phyloP scores from a whole-genome alignment of 1,140 invertebrate species.

The Thaumatotibia leucotreta region DNA sequence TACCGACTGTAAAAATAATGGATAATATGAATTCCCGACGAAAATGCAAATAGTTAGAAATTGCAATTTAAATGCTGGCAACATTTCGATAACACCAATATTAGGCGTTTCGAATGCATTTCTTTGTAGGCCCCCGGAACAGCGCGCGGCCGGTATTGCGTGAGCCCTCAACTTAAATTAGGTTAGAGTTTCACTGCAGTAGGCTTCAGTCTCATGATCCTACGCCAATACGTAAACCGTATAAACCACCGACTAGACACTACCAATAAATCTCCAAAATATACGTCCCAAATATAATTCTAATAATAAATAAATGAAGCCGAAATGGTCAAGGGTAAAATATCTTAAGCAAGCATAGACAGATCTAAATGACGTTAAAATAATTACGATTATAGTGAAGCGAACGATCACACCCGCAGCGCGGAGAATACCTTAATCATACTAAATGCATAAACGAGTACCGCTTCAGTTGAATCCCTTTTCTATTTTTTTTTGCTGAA shows the following conservation, averaged over 20 bases:
- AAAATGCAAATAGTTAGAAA: neutral
- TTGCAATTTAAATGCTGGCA: neutral
- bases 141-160: constrained; percentile 52
- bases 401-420: constrained; percentile 63
- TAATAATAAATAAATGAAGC: constrained; percentile 58
- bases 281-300: constrained; percentile 30
- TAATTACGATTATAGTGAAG: constrained; percentile 45
- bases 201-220: constrained; percentile 47
- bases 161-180: constrained; percentile 47
- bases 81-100: constrained; percentile 14
- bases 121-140: neutral
- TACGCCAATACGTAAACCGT: constrained; percentile 23
- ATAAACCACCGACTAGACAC: constrained; percentile 62
- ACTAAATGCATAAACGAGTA: constrained; percentile 55
- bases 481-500: constrained; percentile 49
- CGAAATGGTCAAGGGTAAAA: constrained; percentile 30
- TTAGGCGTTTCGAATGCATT: neutral
- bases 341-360: constrained; percentile 30
- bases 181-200: constrained; percentile 30
- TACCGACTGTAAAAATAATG: neutral
- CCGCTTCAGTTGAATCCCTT: constrained; percentile 26
- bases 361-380: constrained; percentile 35
- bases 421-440: constrained; percentile 56
- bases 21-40: neutral
- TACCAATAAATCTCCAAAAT: constrained; percentile 51